phyloP scores from a whole-genome alignment of 2,113 vertebrate species.

The Zingel zingel region DNA sequence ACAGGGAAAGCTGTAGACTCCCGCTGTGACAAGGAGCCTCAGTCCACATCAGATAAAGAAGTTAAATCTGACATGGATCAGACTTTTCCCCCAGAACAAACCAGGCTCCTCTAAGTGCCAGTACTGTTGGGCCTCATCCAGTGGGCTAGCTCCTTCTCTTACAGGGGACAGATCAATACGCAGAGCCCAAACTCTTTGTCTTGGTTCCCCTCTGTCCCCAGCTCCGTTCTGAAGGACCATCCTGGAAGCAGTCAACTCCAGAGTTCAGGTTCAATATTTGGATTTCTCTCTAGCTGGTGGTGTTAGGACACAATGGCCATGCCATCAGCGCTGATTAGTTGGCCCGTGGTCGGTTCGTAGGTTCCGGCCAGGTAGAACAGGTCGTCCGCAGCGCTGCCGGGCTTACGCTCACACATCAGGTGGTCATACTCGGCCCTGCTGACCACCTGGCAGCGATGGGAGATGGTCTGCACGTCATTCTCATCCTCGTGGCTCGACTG shows the following conservation, averaged over 20 bases:
- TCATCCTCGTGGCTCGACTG: constrained; percentile 98
- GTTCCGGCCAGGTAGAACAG: constrained; percentile 97
- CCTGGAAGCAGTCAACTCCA: constrained; percentile 38
- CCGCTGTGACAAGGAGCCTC: constrained; percentile 28
- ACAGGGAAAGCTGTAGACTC: constrained; percentile 37
- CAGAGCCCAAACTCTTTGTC: constrained; percentile 44
- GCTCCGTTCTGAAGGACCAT: constrained; percentile 32
- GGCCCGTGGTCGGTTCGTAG: constrained; percentile 95
- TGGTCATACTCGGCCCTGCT: constrained; percentile 92
- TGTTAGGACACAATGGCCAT: constrained; percentile 91
- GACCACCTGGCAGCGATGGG: constrained; percentile 97
- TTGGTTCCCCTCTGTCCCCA: constrained; percentile 32
- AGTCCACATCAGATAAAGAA: constrained; percentile 41
- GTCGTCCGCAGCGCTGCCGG: constrained; percentile 86
- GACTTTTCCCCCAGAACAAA: constrained; percentile 41
- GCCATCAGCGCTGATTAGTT: constrained; percentile 92
- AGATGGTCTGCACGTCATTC: constrained; percentile 99
- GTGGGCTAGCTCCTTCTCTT: constrained; percentile 44
- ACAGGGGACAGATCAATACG: constrained; percentile 35
- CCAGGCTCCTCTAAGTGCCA: constrained; percentile 59
- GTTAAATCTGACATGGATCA: constrained; percentile 45
- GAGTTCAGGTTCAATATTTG: constrained; percentile 33
- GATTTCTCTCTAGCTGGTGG: constrained; percentile 43
- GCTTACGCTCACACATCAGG: constrained; percentile 86
- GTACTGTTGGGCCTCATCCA: constrained; percentile 49